These are phyloP conservation scores for Chouioia cunea DNA, from an alignment of 2,888 invertebrate genomes.

Conservation along the genomic window DNA sequence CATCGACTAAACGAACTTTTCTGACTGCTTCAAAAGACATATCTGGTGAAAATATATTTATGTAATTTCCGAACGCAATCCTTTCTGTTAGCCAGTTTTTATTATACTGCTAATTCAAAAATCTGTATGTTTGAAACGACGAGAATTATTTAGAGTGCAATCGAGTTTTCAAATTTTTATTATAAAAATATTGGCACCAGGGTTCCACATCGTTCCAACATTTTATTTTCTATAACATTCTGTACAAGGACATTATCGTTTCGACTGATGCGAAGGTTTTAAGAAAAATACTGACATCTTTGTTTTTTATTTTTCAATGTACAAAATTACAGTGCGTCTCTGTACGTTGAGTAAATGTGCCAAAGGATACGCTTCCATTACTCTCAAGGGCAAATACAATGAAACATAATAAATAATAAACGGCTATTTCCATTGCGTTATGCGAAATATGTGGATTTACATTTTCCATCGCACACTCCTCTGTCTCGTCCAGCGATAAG, in stretches of 20 bases:
- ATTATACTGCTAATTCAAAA: not conserved
- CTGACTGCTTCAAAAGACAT: constrained; percentile 11
- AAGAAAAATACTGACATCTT: constrained; percentile 46
- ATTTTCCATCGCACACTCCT: constrained; percentile 27
- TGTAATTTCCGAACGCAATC: constrained; percentile 14
- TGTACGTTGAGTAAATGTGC: constrained; percentile 25
- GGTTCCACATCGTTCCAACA: constrained; percentile 28
- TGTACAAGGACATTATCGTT: constrained; percentile 26
- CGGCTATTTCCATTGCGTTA: constrained; percentile 27
- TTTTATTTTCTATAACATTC: constrained; percentile 33
- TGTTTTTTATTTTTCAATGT: constrained; percentile 38
- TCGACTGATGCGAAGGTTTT: constrained; percentile 35
- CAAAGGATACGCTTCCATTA: constrained; percentile 44
- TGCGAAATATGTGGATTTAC: constrained; percentile 33
- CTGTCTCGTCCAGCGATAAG: constrained; percentile 49
- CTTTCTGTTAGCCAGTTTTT: not conserved
- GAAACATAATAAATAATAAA: constrained; percentile 39
- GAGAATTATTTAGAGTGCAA: not conserved
- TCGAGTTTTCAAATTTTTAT: not conserved
- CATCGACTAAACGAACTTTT: constrained; percentile 38
- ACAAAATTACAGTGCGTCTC: too few relatives aligned
- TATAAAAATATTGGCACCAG: constrained; percentile 41
- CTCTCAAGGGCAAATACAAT: constrained; percentile 30
- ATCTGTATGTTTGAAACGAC: not conserved
- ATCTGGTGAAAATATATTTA: constrained; percentile 41